Evolutionary conservation across 2,113 vertebrate genomes (phyloP).

Genomic region (Lucifuga dentata): DNA sequence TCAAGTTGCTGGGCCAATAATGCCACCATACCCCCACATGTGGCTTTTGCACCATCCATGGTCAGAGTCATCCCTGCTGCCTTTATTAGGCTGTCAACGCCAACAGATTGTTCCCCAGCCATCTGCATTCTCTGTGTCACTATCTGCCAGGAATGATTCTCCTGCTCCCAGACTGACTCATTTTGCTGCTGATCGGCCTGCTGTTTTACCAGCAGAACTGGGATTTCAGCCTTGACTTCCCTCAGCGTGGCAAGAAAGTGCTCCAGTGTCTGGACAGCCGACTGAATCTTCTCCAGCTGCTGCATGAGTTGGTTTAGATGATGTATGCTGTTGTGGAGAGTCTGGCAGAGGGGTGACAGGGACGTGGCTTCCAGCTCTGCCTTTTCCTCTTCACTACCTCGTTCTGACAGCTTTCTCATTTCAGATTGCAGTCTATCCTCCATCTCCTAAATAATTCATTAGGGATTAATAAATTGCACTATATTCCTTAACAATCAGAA

Average conservation of each 20-base stretch:
- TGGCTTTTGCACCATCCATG: conserved; percentile 43
- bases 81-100: conserved; percentile 59
- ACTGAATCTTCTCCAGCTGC: conserved; percentile 71
- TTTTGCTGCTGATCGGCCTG: conserved; percentile 58
- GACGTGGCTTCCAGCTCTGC: conserved; percentile 69
- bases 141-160: conserved; percentile 34
- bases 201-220: conserved; percentile 27
- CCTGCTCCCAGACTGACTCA: conserved; percentile 60
- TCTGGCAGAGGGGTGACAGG: conserved; percentile 55
- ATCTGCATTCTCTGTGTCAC: conserved; percentile 65
- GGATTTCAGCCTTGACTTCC: conserved; percentile 60
- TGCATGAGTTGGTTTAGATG: conserved; percentile 78
- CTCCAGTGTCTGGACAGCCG: conserved; percentile 76
- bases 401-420: conserved; percentile 74
- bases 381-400: conserved; percentile 58
- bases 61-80: conserved; percentile 63
- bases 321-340: conserved; percentile 69
- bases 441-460: conserved; percentile 53
- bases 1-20: conserved; percentile 23
- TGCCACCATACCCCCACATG: conserved; percentile 65
- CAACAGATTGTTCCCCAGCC: conserved; percentile 43
- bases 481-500: background rate
- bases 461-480: conserved; percentile 1
- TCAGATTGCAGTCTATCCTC: conserved; percentile 59
- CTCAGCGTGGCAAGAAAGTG: conserved; percentile 81